A percentile compares a stretch with the other conserved stretches of the same genome.
Conservation (phyloP, 2,888 invertebrate species). For the Megalurothrips usitatus region DNA sequence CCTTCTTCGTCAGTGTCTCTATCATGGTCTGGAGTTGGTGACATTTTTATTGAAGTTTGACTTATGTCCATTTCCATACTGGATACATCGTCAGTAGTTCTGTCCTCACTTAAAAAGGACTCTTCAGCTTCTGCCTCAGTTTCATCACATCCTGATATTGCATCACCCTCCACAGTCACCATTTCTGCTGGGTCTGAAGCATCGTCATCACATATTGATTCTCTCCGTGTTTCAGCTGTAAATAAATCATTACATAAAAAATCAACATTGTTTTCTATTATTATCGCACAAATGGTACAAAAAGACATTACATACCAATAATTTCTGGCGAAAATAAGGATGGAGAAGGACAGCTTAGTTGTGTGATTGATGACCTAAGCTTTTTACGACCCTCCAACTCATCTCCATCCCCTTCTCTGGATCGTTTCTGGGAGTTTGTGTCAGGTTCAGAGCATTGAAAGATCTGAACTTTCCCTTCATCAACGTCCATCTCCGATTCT, state of each 20-base stretch:
- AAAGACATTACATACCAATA: not conserved
- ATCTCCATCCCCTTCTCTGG: conserved; percentile 32
- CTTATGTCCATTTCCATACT: conserved; percentile 1
- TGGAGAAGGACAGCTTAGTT: not conserved
- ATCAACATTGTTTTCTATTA: not conserved
- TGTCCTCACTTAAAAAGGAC: conserved; percentile 28
- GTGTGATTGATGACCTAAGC: conserved; percentile 28
- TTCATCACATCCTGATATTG: conserved; percentile 34
- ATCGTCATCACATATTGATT: not conserved
- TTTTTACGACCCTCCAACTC: conserved; percentile 37
- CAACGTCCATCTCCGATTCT: conserved; percentile 34
- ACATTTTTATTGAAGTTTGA: not conserved
- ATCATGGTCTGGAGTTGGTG: not conserved
- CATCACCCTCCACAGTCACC: conserved; percentile 5
- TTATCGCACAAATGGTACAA: not conserved
- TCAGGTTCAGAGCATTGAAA: conserved; percentile 35
- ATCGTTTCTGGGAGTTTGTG: conserved; percentile 29
- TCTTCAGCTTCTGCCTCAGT: conserved; percentile 36
- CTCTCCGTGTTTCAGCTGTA: not conserved
- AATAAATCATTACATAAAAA: not conserved
- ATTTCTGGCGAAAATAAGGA: not conserved
- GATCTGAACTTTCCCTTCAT: conserved; percentile 37
- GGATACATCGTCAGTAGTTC: conserved; percentile 5
- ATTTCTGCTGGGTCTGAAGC: not conserved
- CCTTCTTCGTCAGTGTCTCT: not conserved